Percentiles rank a stretch among this genome's conserved stretches.
These are phyloP conservation scores for Pristionchus maxplancki DNA, from an alignment of 2,888 invertebrate species.

Conservation along the genomic window DNA sequence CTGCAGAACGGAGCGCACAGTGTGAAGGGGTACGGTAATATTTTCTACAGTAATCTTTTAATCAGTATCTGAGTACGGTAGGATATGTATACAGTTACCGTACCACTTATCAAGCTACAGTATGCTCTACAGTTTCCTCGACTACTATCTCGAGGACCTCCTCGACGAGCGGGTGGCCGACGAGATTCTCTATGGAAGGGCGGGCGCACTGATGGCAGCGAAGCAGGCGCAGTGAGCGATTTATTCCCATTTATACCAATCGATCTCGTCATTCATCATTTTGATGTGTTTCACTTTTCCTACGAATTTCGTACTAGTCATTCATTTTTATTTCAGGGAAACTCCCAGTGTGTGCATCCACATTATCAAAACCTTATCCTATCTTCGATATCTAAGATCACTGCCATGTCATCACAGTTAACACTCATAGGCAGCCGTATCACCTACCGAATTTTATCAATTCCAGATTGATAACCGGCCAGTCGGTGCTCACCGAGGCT, in stretches of 20 bases:
- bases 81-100: background rate
- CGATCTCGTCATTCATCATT: no score
- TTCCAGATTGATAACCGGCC: slow-evolving; percentile 7
- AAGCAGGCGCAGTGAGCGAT: slow-evolving; percentile 79
- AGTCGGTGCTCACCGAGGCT: background rate
- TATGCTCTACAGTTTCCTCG: slow-evolving; percentile 24
- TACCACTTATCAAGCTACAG: no score
- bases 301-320: no score
- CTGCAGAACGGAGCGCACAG: background rate
- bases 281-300: no score
- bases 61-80: background rate
- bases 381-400: no score
- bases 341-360: no score
- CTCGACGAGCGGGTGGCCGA: slow-evolving; percentile 79
- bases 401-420: no score
- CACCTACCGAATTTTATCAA: background rate
- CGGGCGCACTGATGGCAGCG: slow-evolving; percentile 88
- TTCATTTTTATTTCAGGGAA: no score
- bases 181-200: slow-evolving; percentile 90
- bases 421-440: background rate
- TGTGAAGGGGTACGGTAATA: background rate
- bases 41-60: no score
- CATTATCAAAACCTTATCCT: no score
- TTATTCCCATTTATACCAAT: background rate
- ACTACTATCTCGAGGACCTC: background rate